Evolutionary conservation across 2,888 invertebrate genomes (phyloP).

Genomic region (Dyspetes luteomarginatus): DNA sequence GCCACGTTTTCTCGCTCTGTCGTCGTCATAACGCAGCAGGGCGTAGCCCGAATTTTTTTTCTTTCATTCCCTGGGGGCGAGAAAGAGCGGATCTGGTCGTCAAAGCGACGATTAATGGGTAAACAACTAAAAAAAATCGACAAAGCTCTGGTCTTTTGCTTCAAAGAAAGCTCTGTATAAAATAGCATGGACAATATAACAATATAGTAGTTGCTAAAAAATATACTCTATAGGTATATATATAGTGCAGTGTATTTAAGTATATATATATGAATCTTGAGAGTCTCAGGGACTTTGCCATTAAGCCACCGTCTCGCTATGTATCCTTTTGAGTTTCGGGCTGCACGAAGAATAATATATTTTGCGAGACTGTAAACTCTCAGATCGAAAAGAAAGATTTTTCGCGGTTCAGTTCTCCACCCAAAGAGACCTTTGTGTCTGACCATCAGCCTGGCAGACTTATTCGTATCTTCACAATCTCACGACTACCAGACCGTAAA

Average conservation of each 20-base stretch:
- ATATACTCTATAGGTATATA: background rate
- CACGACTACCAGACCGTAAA: too few relatives aligned
- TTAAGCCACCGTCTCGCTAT: slow-evolving; percentile 13
- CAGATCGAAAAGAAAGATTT: slow-evolving; percentile 22
- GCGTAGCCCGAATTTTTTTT: slow-evolving; percentile 30
- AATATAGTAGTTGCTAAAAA: background rate
- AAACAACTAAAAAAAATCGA: slow-evolving; percentile 25
- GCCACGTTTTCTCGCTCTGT: slow-evolving; percentile 9
- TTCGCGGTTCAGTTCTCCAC: too few relatives aligned
- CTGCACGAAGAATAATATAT: slow-evolving; percentile 34
- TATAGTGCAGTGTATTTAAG: background rate
- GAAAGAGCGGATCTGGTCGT: slow-evolving; percentile 35
- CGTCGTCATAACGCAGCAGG: background rate
- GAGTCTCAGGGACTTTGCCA: background rate
- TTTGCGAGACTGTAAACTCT: slow-evolving; percentile 11
- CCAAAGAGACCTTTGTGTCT: too few relatives aligned
- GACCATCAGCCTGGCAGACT: too few relatives aligned
- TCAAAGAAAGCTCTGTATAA: slow-evolving; percentile 39
- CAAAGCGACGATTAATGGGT: slow-evolving; percentile 60
- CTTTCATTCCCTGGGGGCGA: slow-evolving; percentile 26
- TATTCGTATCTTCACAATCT: too few relatives aligned
- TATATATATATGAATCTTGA: background rate
- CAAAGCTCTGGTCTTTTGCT: slow-evolving; percentile 17
- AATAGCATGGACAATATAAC: slow-evolving; percentile 13
- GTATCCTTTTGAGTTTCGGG: slow-evolving; percentile 2